Percentiles rank a stretch among this genome's conserved stretches.
Evolutionary conservation across 2,113 vertebrate species (phyloP).

Genomic region (Misgurnus mizolepis): DNA sequence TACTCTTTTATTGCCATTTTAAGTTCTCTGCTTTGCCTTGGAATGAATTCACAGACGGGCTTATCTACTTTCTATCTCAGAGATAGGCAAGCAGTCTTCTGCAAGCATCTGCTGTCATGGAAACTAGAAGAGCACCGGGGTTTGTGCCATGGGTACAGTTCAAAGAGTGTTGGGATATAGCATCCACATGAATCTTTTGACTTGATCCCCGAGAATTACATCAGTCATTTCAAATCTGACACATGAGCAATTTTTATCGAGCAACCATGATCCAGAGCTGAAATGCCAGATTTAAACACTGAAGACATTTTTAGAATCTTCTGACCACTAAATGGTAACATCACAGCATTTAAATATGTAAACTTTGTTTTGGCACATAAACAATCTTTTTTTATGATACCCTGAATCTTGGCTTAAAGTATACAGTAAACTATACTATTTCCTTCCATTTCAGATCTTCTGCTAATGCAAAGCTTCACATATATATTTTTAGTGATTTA

Average conservation of each 20-base stretch:
- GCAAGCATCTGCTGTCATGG: constrained; percentile 55
- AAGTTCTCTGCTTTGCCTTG: constrained; percentile 2
- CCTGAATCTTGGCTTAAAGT: not conserved
- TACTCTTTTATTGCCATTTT: not conserved
- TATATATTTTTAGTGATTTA: not conserved
- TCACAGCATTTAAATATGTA: constrained; percentile 2
- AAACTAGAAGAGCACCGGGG: constrained; percentile 43
- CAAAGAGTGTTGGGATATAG: constrained; percentile 19
- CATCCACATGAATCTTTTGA: not conserved
- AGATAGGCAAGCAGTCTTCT: constrained; percentile 38
- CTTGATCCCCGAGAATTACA: not conserved
- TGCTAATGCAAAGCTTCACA: not conserved
- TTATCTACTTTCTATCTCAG: constrained; percentile 34
- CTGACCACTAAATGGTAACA: not conserved
- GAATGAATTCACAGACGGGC: constrained; percentile 7
- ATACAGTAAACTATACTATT: not conserved
- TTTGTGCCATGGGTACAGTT: constrained; percentile 36
- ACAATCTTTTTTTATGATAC: not conserved
- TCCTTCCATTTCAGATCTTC: not conserved
- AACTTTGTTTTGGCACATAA: not conserved
- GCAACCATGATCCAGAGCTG: no score
- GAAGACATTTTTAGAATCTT: not conserved
- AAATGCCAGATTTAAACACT: no score
- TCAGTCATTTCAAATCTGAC: not conserved
- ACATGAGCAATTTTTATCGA: no score